Evolutionary conservation across 2,888 invertebrate species (phyloP).

Genomic region (Prosopocoilus inquinatus): DNA sequence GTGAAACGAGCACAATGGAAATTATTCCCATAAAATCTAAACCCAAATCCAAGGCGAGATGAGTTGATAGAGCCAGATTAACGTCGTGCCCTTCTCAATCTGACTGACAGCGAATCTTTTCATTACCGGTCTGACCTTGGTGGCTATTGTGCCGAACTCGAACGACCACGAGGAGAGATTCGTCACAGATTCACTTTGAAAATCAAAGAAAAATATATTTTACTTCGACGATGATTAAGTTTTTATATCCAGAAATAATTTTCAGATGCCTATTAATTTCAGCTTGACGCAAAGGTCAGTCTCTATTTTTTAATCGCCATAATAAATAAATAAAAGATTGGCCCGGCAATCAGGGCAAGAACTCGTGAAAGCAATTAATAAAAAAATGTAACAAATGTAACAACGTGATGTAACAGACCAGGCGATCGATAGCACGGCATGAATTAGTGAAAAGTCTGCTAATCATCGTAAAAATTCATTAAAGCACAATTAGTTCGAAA

Average conservation of each 20-base stretch:
- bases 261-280: too few relatives aligned
- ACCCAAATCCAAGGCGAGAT: slow-evolving; percentile 16
- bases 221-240: slow-evolving; percentile 1
- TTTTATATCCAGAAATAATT: neutral
- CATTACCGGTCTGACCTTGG: slow-evolving; percentile 35
- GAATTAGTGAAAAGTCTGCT: too few relatives aligned
- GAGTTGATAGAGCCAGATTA: slow-evolving; percentile 24
- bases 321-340: too few relatives aligned
- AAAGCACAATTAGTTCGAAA: too few relatives aligned
- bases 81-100: slow-evolving; percentile 38
- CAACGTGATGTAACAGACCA: too few relatives aligned
- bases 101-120: slow-evolving; percentile 40
- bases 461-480: too few relatives aligned
- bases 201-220: slow-evolving; percentile 2
- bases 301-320: too few relatives aligned
- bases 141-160: slow-evolving; percentile 30
- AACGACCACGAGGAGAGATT: slow-evolving; percentile 29
- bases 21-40: slow-evolving; percentile 8
- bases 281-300: too few relatives aligned
- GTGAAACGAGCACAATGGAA: slow-evolving; percentile 3
- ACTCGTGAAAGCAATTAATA: too few relatives aligned
- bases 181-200: slow-evolving; percentile 30
- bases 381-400: too few relatives aligned
- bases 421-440: too few relatives aligned
- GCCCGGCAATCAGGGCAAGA: too few relatives aligned